phyloP scores from a whole-genome alignment of 2,113 vertebrate species.

The Catharus bicknelli region DNA sequence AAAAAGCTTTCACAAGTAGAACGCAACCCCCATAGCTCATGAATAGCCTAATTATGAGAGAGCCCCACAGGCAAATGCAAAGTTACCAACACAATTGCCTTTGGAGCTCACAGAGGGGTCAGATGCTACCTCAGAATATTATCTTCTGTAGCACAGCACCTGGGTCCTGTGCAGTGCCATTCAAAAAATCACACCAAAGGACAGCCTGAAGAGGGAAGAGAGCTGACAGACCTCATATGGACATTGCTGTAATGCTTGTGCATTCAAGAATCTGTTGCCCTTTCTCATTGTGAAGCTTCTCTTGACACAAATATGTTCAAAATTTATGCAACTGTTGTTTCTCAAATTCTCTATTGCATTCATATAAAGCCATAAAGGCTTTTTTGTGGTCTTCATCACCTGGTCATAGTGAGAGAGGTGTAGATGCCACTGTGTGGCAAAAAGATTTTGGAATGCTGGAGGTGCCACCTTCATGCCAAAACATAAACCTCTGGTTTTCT shows the following conservation, averaged over 20 bases:
- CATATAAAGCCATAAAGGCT: background rate
- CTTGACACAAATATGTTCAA: background rate
- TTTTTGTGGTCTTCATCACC: background rate
- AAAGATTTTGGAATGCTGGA: background rate
- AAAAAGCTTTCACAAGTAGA: conserved; percentile 58
- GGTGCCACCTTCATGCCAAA: background rate
- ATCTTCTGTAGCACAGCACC: conserved; percentile 53
- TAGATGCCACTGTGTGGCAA: background rate
- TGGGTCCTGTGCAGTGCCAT: conserved; percentile 44
- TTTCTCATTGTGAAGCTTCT: background rate
- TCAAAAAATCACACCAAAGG: conserved; percentile 36
- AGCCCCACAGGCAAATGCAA: conserved; percentile 70
- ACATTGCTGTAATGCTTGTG: background rate
- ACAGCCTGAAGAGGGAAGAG: background rate
- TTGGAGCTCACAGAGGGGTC: conserved; percentile 65
- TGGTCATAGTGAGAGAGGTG: background rate
- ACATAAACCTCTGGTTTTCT: background rate
- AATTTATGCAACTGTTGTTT: background rate
- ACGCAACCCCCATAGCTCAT: conserved; percentile 67
- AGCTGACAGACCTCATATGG: conserved; percentile 6
- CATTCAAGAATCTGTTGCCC: background rate
- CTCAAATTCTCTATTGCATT: background rate
- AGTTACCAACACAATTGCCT: conserved; percentile 65
- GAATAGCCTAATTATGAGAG: conserved; percentile 72
- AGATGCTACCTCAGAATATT: conserved; percentile 56